Evolutionary conservation across 2,113 vertebrate genomes (phyloP), one percentile per base, ranked within the genome.

Genomic region (Ptilonorhynchus violaceus): DNA sequence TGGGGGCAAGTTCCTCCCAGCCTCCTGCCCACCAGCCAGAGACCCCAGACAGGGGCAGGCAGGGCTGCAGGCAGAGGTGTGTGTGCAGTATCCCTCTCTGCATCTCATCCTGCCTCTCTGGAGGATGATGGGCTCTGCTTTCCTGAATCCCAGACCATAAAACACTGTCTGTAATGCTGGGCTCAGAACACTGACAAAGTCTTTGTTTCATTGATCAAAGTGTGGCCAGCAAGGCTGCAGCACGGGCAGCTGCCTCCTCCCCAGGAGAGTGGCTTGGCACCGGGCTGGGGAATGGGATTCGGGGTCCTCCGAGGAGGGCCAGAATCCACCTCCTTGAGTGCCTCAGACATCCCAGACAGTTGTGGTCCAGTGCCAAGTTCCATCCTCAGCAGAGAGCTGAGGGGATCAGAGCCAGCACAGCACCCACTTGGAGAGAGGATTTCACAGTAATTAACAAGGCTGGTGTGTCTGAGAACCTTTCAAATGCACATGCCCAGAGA

Each of bases 271-370:
- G 59, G 49, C 22, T 58, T 31, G 50, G 58, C 21, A n/a, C 4
- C 0, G 0, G 17, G 27, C 13, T 3, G 12, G 15, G 33, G 30
- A 63, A 15, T 0, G 1, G 25, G 31, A 6, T 17, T 33, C 2
- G 21, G 53, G 41, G 2, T 46, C 11, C 15, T 74, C 25, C 5
- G 10, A 7, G n/a, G 24, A 39, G 25, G 21, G 63, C 23, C 73
- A 69, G 64, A 13, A 94, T 6, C 8, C 28, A 31, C 25, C 6
- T 59, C 49, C 33, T 41, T 0, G 2, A 63, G 59, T 10, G 7
- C 22, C 20, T 31, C 62, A 24, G 56, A 30, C 20, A 37, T 13
- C 75, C n/a, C 11, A 5, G 56, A 11, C 5, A 33, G 35, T 8
- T 1, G 9, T 63, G 67, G 18, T 49, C 12, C 63, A 39, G 25